Evolutionary conservation across 2,888 invertebrate genomes (phyloP).

Genomic region (Macaria liturata): DNA sequence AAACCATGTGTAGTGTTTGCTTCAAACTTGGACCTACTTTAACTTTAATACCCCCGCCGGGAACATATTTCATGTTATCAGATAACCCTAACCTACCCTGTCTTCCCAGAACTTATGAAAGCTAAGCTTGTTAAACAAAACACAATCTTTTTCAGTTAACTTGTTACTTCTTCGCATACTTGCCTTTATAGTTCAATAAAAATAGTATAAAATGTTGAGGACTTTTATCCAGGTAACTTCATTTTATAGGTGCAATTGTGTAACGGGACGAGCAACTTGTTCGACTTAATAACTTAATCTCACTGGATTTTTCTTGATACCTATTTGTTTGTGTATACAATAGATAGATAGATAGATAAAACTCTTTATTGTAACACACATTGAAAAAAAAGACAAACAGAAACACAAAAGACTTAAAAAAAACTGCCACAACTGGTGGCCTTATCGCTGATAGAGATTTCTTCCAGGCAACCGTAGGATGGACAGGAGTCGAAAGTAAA

Average conservation of each 20-base stretch:
- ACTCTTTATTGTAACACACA: too few species aligned
- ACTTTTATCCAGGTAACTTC: neutral
- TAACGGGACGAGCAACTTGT: neutral
- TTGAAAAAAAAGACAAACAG: too few species aligned
- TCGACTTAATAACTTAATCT: too few species aligned
- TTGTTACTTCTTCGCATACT: neutral
- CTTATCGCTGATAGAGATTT: too few species aligned
- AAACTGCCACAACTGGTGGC: too few species aligned
- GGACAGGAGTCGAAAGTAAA: too few species aligned
- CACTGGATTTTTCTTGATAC: too few species aligned
- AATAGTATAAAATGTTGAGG: neutral
- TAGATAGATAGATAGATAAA: too few species aligned
- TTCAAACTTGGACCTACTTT: constrained; percentile 33
- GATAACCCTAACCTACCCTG: constrained; percentile 1
- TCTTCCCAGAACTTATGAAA: constrained; percentile 2
- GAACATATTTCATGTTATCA: constrained; percentile 4
- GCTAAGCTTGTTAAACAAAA: constrained; percentile 3
- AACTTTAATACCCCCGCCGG: constrained; percentile 11
- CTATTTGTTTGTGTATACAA: too few species aligned
- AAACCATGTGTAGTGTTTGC: constrained; percentile 34
- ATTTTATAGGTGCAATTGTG: neutral
- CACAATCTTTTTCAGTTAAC: neutral
- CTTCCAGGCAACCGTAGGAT: too few species aligned
- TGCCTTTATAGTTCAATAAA: constrained; percentile 2
- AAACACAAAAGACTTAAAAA: too few species aligned